A percentile compares a stretch with the other conserved stretches of the same genome.
These are phyloP conservation scores for Epirrita christyi DNA, from an alignment of 2,888 invertebrate species.

Conservation along the genomic window DNA sequence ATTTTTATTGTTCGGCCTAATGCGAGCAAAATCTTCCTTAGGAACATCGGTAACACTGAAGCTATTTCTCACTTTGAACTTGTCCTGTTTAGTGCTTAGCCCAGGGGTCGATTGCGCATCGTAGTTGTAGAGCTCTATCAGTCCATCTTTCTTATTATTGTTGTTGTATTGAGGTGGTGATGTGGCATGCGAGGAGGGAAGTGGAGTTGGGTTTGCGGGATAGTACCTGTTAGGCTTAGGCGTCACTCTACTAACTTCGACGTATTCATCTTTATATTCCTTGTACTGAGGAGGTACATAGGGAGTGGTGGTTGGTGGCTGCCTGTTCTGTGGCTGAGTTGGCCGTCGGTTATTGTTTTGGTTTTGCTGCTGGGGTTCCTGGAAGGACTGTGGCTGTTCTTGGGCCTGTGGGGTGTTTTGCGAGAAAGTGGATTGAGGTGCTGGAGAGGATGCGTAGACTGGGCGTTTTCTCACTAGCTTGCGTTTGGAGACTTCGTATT, in stretches of 20 bases:
- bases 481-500: slow-evolving; percentile 66
- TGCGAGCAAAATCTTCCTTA: slow-evolving; percentile 62
- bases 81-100: slow-evolving; percentile 60
- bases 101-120: slow-evolving; percentile 72
- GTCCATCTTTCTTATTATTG: slow-evolving; percentile 71
- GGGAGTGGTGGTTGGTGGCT: slow-evolving; percentile 49
- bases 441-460: slow-evolving; percentile 58
- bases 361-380: slow-evolving; percentile 39
- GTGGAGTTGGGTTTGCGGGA: slow-evolving; percentile 57
- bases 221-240: slow-evolving; percentile 68
- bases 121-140: slow-evolving; percentile 75
- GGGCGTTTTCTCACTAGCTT: slow-evolving; percentile 76
- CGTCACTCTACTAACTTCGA: slow-evolving; percentile 75
- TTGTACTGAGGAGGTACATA: slow-evolving; percentile 70
- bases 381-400: slow-evolving; percentile 30
- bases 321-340: slow-evolving; percentile 49
- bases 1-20: slow-evolving; percentile 43
- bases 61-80: slow-evolving; percentile 69
- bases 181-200: slow-evolving; percentile 60
- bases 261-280: slow-evolving; percentile 74
- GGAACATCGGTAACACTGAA: slow-evolving; percentile 65
- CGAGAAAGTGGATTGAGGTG: slow-evolving; percentile 54
- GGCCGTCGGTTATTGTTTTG: slow-evolving; percentile 54
- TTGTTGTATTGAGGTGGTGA: slow-evolving; percentile 54
- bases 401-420: slow-evolving; percentile 47